Conservation (phyloP, 2,113 vertebrate species). For the Platanista minor region DNA sequence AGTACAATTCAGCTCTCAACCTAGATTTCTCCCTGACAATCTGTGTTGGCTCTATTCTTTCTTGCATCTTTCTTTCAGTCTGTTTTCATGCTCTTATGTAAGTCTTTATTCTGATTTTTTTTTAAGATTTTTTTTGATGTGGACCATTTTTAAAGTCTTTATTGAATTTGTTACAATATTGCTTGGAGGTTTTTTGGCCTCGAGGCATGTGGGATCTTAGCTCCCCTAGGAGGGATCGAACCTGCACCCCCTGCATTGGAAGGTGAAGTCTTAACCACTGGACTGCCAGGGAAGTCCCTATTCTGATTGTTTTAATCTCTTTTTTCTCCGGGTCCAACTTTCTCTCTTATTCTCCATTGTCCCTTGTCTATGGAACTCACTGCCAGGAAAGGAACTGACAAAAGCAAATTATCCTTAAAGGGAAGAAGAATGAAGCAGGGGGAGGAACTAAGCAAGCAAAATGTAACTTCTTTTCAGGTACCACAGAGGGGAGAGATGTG, state of each 20-base stretch:
- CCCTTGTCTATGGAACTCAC: not conserved
- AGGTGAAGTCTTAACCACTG: not conserved
- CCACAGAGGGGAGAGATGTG: not conserved
- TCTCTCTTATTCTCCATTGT: not conserved
- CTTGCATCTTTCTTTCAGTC: not conserved
- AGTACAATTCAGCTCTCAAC: not conserved
- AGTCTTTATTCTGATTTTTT: not conserved
- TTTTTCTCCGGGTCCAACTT: not conserved
- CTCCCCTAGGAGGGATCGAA: not conserved
- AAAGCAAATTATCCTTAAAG: not conserved
- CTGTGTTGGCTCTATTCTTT: not conserved
- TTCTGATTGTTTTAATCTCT: no score
- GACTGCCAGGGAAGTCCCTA: not conserved
- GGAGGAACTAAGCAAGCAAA: not conserved
- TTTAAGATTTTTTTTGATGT: no score
- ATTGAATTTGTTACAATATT: no score
- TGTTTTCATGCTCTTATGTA: not conserved
- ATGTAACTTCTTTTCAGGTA: not conserved
- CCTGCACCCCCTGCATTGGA: not conserved
- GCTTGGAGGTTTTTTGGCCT: no score
- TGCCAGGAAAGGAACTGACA: not conserved
- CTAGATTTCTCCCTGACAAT: not conserved
- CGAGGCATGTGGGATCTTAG: not conserved
- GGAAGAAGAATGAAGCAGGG: not conserved
- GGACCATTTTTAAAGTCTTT: no score